Evolutionary conservation across 2,113 vertebrate genomes (phyloP).

Genomic region (Micromys minutus): DNA sequence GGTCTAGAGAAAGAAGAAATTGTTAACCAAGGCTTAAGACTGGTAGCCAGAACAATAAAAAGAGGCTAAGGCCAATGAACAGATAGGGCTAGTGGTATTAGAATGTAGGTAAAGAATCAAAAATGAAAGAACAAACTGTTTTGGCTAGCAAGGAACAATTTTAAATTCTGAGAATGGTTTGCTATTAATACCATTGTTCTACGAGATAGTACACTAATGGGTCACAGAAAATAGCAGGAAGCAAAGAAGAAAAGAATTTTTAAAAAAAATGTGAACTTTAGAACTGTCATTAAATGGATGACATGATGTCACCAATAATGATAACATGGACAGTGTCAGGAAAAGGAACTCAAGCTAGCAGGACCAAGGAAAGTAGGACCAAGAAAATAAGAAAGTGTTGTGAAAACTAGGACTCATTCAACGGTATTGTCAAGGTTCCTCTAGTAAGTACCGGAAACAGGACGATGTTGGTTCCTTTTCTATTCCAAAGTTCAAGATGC

Average conservation of each 20-base stretch:
- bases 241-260: neutral
- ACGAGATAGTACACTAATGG: neutral
- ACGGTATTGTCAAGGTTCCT: neutral
- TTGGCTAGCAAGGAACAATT: neutral
- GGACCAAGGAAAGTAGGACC: neutral
- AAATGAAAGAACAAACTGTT: neutral
- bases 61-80: neutral
- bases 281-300: neutral
- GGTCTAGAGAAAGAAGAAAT: neutral
- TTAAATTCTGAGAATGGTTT: neutral
- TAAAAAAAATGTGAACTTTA: neutral
- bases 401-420: neutral
- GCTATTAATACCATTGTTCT: neutral
- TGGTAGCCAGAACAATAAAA: neutral
- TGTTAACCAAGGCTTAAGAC: neutral
- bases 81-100: neutral
- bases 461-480: neutral
- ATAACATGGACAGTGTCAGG: neutral
- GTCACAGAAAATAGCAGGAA: neutral
- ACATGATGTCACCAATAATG: neutral
- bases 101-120: neutral
- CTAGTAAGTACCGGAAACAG: neutral
- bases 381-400: constrained; percentile 26
- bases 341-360: neutral
- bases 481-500: neutral